phyloP scores from a whole-genome alignment of 2,113 vertebrate genomes.

The Agelaius phoeniceus region DNA sequence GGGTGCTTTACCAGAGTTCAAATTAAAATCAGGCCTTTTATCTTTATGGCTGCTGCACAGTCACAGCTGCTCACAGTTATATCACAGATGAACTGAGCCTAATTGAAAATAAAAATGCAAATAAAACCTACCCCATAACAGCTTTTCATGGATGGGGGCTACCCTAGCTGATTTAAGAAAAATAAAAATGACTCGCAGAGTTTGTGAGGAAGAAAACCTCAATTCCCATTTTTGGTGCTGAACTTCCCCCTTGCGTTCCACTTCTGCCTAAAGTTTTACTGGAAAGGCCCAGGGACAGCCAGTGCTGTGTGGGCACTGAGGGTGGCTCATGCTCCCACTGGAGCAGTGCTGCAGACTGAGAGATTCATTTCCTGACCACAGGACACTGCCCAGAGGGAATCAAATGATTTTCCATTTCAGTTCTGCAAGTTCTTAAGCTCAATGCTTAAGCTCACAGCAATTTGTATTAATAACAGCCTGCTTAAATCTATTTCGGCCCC shows the following conservation, averaged over 20 bases:
- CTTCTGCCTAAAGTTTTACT: background rate
- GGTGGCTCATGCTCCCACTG: background rate
- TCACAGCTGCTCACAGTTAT: conserved; percentile 80
- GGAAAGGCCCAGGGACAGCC: background rate
- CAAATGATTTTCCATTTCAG: background rate
- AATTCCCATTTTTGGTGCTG: background rate
- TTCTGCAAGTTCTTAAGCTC: background rate
- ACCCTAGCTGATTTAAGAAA: conserved; percentile 30
- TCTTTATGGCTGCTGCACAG: conserved; percentile 74
- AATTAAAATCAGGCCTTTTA: conserved; percentile 83
- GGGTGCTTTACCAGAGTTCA: conserved; percentile 80
- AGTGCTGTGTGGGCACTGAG: background rate
- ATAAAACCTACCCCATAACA: conserved; percentile 75
- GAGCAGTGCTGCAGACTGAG: background rate
- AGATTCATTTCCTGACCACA: background rate
- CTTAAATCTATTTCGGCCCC: background rate
- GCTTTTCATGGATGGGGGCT: conserved; percentile 48
- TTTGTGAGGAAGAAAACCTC: background rate
- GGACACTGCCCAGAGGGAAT: background rate
- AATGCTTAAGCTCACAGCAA: background rate
- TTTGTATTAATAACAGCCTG: background rate
- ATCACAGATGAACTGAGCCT: conserved; percentile 77
- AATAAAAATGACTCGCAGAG: conserved; percentile 40
- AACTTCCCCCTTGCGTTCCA: conserved; percentile 16
- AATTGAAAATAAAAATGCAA: conserved; percentile 84